Evolutionary conservation across 2,113 vertebrate species (phyloP).

Genomic region (Puntigrus tetrazona): DNA sequence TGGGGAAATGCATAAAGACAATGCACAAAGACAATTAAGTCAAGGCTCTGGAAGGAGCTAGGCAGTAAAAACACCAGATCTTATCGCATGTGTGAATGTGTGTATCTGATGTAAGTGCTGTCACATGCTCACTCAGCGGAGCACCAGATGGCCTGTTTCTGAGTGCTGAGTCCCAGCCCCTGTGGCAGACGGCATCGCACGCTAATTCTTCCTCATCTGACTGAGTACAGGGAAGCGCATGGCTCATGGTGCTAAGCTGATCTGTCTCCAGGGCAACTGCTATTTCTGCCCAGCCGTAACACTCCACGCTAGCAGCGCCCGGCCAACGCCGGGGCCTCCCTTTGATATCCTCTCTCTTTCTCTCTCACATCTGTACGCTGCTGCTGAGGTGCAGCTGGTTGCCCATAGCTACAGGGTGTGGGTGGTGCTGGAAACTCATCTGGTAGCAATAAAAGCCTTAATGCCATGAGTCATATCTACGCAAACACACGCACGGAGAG

Average conservation of each 20-base stretch:
- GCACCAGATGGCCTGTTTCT: slow-evolving; percentile 47
- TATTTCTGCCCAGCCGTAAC: slow-evolving; percentile 79
- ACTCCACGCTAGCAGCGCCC: slow-evolving; percentile 63
- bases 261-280: slow-evolving; percentile 84
- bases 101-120: neutral
- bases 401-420: slow-evolving; percentile 55
- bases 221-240: slow-evolving; percentile 75
- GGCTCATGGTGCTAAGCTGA: slow-evolving; percentile 80
- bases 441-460: slow-evolving; percentile 73
- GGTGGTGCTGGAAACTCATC: slow-evolving; percentile 72
- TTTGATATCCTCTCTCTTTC: slow-evolving; percentile 22
- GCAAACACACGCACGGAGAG: slow-evolving; percentile 48
- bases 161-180: neutral
- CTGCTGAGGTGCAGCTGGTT: slow-evolving; percentile 45
- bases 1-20: neutral
- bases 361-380: slow-evolving; percentile 16
- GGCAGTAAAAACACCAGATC: neutral
- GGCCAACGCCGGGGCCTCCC: neutral
- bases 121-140: slow-evolving; percentile 11
- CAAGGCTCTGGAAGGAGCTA: neutral
- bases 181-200: slow-evolving; percentile 79
- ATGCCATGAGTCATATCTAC: slow-evolving; percentile 69
- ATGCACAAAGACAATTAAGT: too few species aligned
- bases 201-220: slow-evolving; percentile 42
- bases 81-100: neutral